Base-by-base conservation (phyloP, 2,113 vertebrate species). In the Podarcis raffonei region DNA sequence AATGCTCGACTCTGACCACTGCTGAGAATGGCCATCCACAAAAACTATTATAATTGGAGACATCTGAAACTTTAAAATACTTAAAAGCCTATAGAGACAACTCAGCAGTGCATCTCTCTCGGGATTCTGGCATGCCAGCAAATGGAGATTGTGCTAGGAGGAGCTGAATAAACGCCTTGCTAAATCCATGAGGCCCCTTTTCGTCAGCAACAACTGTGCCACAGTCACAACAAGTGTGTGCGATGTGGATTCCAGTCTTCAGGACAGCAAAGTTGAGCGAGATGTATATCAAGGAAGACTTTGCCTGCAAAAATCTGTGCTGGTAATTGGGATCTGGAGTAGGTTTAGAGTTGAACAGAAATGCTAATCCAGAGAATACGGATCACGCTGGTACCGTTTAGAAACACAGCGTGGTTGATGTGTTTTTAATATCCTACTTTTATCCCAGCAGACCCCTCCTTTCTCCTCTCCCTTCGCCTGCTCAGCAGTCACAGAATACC, bases 351-450 rank as follows among this genome's bases (percentile, higher is more conserved):
- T 94, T 93, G 37, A 91, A 92, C 92, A 93, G 85, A 93, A 95
- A 95, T 91, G 90, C 92, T 94, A 93, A 95, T 94, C 89, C 92
- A 85, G 84, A 93, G 92, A 84, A 77, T 87, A 88, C 71, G 91
- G 59, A 93, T 93, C 95, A 96, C 3, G 90, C 96, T 96, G 97
- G 91, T 90, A 94, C 91, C 1, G 0, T 95, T 97, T 93, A 96
- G 95, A 94, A 94, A 93, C 95, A 91, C 95, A 96, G 96, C 95
- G 92, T 77, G 92, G 88, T 80, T 96, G 94, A 95, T 94, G 89
- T 91, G 95, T 92, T 97, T 95, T 95, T 96, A 96, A 96, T 95
- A 95, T 93, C 95, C 92, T 94, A 78, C 95, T 96, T 53, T 96
- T 95, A 95, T 96, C 94, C 95, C 89, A 75, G 92, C 93, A 94